Base-by-base conservation (phyloP, 2,113 vertebrate species). In the Bubalus kerabau region DNA sequence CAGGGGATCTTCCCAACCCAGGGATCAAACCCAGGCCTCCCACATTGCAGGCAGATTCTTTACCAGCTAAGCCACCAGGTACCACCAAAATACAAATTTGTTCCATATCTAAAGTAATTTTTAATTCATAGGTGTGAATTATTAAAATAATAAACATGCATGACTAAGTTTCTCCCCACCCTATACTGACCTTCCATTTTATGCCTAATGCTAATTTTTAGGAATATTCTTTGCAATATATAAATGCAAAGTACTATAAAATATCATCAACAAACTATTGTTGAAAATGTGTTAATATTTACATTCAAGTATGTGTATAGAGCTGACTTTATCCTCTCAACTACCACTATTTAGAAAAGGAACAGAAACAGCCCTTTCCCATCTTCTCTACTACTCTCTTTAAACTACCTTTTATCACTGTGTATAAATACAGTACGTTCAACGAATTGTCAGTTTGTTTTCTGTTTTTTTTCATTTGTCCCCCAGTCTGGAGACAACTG, bases 131-230 rank as follows among this genome's bases (percentile, higher is more conserved):
- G 36, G 15, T 87, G 13, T 64, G 30, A 36, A 28, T 92, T 82
- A 93, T 84, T 52, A 93, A 93, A 95, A 95, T 15, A 89, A 80
- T 74, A 97, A 62, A 54, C 3, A 89, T 40, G 54, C 30, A 87
- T 2, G 46, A n/a, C 17, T 19, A 84, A 80, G 15, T 36, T 92
- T 91, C 64, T 93, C 26, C 85, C 57, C 6, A 54, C 21, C 30
- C 30, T 57, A 48, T 23, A 62, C n/a, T 67, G 59, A 93, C 59
- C 28, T 93, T 93, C 67, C 36, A 95, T 91, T 91, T 91, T 81
- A 82, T 32, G 36, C 28, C 36, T 74, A 87, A 93, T 21, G 56
- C 48, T 81, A 59, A 92, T 74, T 67, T 85, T 95, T 60, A 95
- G 67, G 26, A 92, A 94, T 62, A 24, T 17, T 83, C 50, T 87